Conservation (phyloP, 2,797 vertebrate species). For the Mormyrus proboscirostris region DNA sequence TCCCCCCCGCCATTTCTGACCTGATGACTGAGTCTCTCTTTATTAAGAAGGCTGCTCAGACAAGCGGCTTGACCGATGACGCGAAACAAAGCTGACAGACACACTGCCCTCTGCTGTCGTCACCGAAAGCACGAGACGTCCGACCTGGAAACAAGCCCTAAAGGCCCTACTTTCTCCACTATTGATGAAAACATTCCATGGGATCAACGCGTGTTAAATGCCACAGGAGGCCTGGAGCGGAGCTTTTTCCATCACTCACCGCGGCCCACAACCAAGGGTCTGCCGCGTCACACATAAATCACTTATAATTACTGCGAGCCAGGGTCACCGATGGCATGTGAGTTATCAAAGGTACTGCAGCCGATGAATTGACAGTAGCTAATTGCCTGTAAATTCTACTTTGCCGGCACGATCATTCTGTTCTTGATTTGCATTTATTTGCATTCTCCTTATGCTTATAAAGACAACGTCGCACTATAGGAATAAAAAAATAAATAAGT, state of each 20-base stretch:
- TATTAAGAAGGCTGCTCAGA: not conserved
- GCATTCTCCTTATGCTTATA: not conserved
- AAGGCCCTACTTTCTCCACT: not conserved
- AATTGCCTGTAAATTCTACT: not conserved
- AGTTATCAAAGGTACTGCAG: not conserved
- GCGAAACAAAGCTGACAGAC: not conserved
- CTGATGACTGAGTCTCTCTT: not conserved
- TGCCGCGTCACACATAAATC: not conserved
- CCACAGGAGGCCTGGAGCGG: not conserved
- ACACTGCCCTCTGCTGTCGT: not conserved
- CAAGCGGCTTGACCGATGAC: not conserved
- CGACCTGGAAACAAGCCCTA: not conserved
- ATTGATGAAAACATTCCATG: not conserved
- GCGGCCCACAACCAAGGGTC: not conserved
- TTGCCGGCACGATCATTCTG: not conserved
- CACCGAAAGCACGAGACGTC: not conserved
- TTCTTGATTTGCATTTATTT: constrained; percentile 9
- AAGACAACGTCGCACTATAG: not conserved
- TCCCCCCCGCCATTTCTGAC: not conserved
- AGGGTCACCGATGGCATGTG: not conserved
- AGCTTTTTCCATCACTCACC: not conserved
- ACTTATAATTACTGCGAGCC: constrained; percentile 1
- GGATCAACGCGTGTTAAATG: not conserved
- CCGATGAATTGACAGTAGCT: not conserved
- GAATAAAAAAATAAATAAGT: not conserved